Percentiles rank a stretch among this genome's conserved stretches.
Conservation (phyloP, 1,140 invertebrate species). For the Chelonus insularis region DNA sequence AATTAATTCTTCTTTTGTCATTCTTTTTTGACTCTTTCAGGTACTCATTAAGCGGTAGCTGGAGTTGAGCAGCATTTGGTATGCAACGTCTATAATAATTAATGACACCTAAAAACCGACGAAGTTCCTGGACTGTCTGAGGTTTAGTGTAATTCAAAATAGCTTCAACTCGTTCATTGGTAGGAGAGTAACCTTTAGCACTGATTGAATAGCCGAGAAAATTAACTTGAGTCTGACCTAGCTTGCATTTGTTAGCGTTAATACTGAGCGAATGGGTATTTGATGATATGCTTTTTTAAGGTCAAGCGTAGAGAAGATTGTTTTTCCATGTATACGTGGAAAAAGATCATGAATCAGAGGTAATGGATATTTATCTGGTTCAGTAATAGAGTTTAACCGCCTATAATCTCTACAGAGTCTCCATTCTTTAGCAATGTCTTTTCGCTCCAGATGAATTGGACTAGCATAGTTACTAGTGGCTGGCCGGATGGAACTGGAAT, state of each 20-base stretch:
- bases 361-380: too few relatives aligned
- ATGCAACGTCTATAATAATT: neutral
- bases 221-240: neutral
- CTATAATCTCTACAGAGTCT: too few relatives aligned
- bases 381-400: too few relatives aligned
- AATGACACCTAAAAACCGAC: neutral
- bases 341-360: too few relatives aligned
- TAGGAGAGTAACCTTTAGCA: neutral
- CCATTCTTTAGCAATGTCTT: too few relatives aligned
- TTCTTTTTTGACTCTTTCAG: neutral
- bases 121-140: neutral
- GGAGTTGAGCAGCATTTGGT: neutral
- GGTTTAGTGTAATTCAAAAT: neutral
- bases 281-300: too few relatives aligned
- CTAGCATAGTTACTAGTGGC: too few relatives aligned
- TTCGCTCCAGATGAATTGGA: too few relatives aligned
- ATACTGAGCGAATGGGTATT: too few relatives aligned
- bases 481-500: too few relatives aligned
- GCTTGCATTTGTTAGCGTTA: neutral
- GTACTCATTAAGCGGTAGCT: neutral
- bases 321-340: too few relatives aligned
- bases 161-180: neutral
- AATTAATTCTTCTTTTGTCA: constrained; percentile 7
- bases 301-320: too few relatives aligned
- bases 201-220: neutral